phyloP scores from a whole-genome alignment of 2,797 vertebrate species.

The Spinus pinus region DNA sequence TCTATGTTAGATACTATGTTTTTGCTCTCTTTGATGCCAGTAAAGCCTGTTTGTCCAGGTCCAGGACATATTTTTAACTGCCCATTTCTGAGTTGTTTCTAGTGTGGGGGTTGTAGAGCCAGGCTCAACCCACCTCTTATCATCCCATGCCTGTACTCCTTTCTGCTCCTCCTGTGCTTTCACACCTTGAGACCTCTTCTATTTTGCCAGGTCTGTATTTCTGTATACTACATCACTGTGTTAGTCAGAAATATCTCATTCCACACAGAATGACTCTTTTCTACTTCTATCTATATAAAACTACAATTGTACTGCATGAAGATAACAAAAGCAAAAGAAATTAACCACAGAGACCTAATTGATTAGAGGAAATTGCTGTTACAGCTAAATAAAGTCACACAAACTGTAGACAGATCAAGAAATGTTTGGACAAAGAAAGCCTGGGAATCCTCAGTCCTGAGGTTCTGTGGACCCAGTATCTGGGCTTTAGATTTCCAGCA shows the following conservation, averaged over 20 bases:
- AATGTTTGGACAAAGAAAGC: background rate
- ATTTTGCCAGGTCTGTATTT: background rate
- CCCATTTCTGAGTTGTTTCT: background rate
- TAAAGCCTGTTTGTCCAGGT: background rate
- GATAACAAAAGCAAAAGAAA: background rate
- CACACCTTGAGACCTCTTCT: background rate
- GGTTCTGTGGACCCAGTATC: background rate
- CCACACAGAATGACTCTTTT: background rate
- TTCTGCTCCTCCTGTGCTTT: background rate
- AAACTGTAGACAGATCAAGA: background rate
- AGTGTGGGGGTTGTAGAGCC: fast-evolving
- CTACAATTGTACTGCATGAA: background rate
- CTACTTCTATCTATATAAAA: background rate
- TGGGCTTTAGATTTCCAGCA: background rate
- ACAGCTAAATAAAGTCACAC: background rate
- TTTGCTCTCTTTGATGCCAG: background rate
- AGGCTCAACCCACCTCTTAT: background rate
- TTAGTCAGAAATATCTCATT: background rate
- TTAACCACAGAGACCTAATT: background rate
- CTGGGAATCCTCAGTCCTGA: background rate
- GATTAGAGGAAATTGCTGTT: background rate
- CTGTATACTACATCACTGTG: background rate
- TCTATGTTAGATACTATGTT: background rate
- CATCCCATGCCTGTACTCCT: background rate
- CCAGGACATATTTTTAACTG: background rate